A percentile compares a stretch with the other conserved stretches of the same genome.
phyloP scores from a whole-genome alignment of 2,797 vertebrate genomes.

The Oryzias dopingdopingensis region DNA sequence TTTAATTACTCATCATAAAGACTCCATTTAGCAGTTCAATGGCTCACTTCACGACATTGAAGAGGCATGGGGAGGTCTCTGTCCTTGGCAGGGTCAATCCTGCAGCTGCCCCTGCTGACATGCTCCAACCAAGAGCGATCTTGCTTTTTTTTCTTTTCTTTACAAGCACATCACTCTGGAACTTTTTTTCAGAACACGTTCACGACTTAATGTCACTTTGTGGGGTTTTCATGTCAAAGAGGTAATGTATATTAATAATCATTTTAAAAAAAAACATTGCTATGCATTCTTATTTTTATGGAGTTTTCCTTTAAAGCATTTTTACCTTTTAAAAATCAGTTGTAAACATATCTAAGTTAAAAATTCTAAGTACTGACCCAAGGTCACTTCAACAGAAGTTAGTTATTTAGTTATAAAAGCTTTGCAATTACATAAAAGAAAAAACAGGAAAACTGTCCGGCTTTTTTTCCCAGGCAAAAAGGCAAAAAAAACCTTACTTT shows the following conservation, averaged over 20 bases:
- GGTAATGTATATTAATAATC: conserved; percentile 7
- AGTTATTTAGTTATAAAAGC: no score
- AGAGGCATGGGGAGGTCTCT: conserved; percentile 77
- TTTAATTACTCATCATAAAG: conserved; percentile 86
- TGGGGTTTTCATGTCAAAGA: conserved; percentile 4
- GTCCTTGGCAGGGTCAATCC: conserved; percentile 80
- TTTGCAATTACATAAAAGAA: no score
- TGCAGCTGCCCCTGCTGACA: conserved; percentile 77
- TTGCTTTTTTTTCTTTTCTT: conserved; percentile 11
- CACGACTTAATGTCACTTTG: conserved; percentile 10
- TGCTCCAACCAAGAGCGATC: conserved; percentile 46
- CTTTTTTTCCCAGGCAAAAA: no score
- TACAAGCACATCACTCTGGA: conserved; percentile 30
- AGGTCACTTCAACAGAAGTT: no score
- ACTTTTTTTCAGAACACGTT: conserved; percentile 17
- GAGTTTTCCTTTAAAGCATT: no score
- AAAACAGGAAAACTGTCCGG: no score
- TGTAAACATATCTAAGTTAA: no score
- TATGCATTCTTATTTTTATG: no score
- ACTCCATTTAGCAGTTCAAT: conserved; percentile 85
- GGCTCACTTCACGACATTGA: conserved; percentile 80
- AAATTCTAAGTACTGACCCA: no score
- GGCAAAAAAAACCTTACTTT: no score
- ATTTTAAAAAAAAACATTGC: no score
- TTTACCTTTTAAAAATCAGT: no score